These are phyloP conservation scores for Sparus aurata DNA, from an alignment of 2,797 vertebrate genomes.

Conservation along the genomic window DNA sequence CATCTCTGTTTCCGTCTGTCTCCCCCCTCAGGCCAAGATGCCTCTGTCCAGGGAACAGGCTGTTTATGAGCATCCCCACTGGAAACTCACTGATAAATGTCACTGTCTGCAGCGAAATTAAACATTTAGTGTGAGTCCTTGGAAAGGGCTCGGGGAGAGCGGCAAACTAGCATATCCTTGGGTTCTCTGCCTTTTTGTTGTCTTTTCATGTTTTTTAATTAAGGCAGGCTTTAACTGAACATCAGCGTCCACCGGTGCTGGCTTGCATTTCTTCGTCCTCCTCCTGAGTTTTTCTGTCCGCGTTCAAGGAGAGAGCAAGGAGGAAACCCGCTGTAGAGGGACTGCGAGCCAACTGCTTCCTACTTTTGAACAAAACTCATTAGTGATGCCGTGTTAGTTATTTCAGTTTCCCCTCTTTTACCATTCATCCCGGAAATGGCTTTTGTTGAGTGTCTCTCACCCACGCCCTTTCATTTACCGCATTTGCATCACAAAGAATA, in stretches of 20 bases:
- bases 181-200: conserved; percentile 33
- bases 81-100: conserved; percentile 67
- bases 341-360: conserved; percentile 50
- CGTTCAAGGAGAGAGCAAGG: conserved; percentile 53
- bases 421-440: conserved; percentile 60
- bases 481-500: conserved; percentile 75
- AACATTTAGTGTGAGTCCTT: conserved; percentile 69
- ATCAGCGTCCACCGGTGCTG: conserved; percentile 44
- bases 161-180: conserved; percentile 47
- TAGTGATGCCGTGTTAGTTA: conserved; percentile 50
- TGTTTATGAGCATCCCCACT: conserved; percentile 68
- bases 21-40: conserved; percentile 56
- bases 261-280: conserved; percentile 42
- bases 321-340: conserved; percentile 37
- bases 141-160: conserved; percentile 59
- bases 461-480: conserved; percentile 63
- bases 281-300: conserved; percentile 41
- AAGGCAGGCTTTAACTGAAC: conserved; percentile 54
- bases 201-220: conserved; percentile 69
- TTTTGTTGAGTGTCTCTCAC: conserved; percentile 55
- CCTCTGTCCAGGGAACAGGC: conserved; percentile 66
- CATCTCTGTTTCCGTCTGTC: conserved; percentile 41
- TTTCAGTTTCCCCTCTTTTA: conserved; percentile 50
- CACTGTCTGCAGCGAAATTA: conserved; percentile 72
- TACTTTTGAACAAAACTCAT: conserved; percentile 57